Conservation (phyloP, 2,113 vertebrate species). For the Neogobius melanostomus region DNA sequence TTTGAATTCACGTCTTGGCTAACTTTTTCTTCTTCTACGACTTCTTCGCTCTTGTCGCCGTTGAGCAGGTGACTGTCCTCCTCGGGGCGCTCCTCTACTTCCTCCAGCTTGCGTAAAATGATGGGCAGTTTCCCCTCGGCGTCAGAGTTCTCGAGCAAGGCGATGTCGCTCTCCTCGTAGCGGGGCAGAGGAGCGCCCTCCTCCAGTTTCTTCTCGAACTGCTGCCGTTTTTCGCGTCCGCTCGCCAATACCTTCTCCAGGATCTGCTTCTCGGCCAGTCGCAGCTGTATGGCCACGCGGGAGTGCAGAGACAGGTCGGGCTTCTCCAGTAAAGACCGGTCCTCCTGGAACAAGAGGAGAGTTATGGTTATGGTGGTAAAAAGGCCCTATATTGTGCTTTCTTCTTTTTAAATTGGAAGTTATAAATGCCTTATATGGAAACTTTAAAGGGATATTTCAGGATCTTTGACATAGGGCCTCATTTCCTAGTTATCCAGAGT, state of each 20-base stretch:
- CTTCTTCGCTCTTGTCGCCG: constrained; percentile 68
- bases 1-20: constrained; percentile 23
- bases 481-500: too few relatives aligned
- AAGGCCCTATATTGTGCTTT: too few relatives aligned
- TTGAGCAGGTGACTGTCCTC: constrained; percentile 71
- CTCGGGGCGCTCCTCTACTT: constrained; percentile 74
- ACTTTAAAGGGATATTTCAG: too few relatives aligned
- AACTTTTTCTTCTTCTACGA: constrained; percentile 4
- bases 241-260: constrained; percentile 84
- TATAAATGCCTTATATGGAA: too few relatives aligned
- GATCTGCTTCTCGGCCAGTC: constrained; percentile 94
- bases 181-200: constrained; percentile 80
- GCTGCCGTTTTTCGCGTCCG: constrained; percentile 79
- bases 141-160: constrained; percentile 83
- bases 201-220: constrained; percentile 81
- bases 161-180: constrained; percentile 86
- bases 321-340: constrained; percentile 82
- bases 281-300: constrained; percentile 84
- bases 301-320: constrained; percentile 82
- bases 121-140: constrained; percentile 86
- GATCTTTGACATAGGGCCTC: too few relatives aligned
- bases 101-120: constrained; percentile 84
- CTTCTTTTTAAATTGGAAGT: too few relatives aligned
- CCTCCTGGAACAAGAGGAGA: constrained; percentile 76
- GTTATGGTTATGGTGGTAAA: background rate